Percentiles rank a stretch among this genome's conserved stretches.
Evolutionary conservation across 2,888 invertebrate species (phyloP).

Genomic region (Idaea aversata): DNA sequence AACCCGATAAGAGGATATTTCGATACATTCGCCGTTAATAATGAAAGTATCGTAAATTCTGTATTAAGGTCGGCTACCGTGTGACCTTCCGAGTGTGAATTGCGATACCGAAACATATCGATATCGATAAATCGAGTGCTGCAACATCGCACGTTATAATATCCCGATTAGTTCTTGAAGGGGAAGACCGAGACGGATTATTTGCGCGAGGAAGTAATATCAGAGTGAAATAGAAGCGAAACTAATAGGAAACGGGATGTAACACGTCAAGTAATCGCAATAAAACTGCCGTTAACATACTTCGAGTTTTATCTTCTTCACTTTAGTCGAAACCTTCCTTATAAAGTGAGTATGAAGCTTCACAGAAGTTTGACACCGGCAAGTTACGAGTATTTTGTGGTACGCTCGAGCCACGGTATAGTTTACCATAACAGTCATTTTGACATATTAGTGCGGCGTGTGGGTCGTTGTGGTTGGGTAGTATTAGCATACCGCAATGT

Average conservation of each 20-base stretch:
- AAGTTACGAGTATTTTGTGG: background rate
- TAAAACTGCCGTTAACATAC: background rate
- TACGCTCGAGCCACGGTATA: background rate
- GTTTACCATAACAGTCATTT: background rate
- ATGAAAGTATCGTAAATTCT: slow-evolving; percentile 40
- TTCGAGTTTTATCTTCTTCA: background rate
- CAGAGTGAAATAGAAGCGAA: background rate
- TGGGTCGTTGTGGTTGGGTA: background rate
- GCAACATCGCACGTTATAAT: slow-evolving; percentile 14
- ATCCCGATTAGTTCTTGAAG: slow-evolving; percentile 10
- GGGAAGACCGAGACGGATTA: background rate
- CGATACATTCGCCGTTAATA: slow-evolving; percentile 27
- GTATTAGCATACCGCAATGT: background rate
- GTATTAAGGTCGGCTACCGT: slow-evolving; percentile 38
- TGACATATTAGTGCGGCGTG: slow-evolving; percentile 1
- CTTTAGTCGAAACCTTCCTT: background rate
- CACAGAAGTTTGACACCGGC: background rate
- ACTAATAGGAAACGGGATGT: background rate
- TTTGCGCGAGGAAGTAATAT: background rate
- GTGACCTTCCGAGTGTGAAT: slow-evolving; percentile 30
- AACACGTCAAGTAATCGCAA: background rate
- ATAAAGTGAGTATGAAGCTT: background rate
- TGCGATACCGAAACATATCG: slow-evolving; percentile 20
- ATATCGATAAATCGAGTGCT: slow-evolving; percentile 27
- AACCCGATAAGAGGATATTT: slow-evolving; percentile 26